Evolutionary conservation across 2,797 vertebrate species (phyloP), one percentile per base, ranked within the genome.

Genomic region (Diplodus sargus): DNA sequence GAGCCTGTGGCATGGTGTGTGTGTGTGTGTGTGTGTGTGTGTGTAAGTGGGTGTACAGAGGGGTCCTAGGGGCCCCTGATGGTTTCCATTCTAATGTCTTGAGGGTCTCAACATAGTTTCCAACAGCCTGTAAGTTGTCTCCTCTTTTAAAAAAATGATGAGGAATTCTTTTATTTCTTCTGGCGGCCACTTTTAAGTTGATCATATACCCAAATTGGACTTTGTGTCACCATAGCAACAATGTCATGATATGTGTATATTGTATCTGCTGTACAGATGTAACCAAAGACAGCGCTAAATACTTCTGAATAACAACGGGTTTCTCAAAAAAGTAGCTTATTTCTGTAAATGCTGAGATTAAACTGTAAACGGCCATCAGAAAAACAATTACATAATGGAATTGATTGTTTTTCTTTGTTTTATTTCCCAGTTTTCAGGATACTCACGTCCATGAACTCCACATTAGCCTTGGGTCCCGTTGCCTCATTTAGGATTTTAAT

Each of bases 401-500:
- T 30, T 17, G 0, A 60, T 60, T 16, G 15, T 58, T 47, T 25
- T 34, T n/a, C 17, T 39, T 7, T 20, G 4, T 15, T 20, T 52
- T 3, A 28, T 28, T 48, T 65, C 15, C 22, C 0, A 1, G 12
- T 62, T 84, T 76, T 28, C 2, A 61, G 67, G 60, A 85, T 86
- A 99, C 98, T 99, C 94, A 99, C 98, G 84, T 99, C 98, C 98
- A 99, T 99, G 83, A 99, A 99, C 89, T 99, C 98, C 85, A 98
- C 97, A 0, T 99, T 99, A 79, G 98, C 98, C 93, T 99, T 99
- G 0, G 98, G 98, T 86, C 98, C 98, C 0, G 98, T 99, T 63
- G 97, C 96, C 85, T 99, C 98, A 81, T 96, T 99, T 57, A 99
- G 94, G 92, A 99, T 99, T 94, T 99, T 99, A 87, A 99, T 97